Percentiles rank a stretch among this genome's conserved stretches.
Conservation (phyloP, 2,797 vertebrate species). For the Lophius americanus region DNA sequence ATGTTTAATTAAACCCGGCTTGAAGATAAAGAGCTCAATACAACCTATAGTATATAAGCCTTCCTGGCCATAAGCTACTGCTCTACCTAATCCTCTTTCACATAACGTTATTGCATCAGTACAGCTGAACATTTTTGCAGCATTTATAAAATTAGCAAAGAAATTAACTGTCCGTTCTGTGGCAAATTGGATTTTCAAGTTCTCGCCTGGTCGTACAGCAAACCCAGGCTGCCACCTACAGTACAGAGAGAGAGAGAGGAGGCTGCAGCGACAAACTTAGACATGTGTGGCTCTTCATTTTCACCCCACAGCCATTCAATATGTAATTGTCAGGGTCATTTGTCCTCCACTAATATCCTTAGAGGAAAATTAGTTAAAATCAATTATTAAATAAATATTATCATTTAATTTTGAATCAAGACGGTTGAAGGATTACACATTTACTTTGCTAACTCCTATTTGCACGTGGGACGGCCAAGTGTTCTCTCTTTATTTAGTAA, state of each 20-base stretch:
- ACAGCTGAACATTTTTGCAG: conserved; percentile 77
- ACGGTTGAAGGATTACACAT: conserved; percentile 52
- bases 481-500: conserved; percentile 25
- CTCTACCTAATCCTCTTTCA: conserved; percentile 81
- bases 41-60: conserved; percentile 82
- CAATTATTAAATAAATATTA: conserved; percentile 63
- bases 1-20: conserved; percentile 82
- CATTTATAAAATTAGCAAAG: conserved; percentile 86
- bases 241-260: conserved; percentile 65
- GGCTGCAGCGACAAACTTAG: conserved; percentile 42
- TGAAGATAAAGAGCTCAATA: conserved; percentile 80
- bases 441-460: conserved; percentile 27
- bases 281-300: conserved; percentile 64
- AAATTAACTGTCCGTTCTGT: conserved; percentile 83
- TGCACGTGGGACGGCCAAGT: conserved; percentile 11
- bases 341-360: conserved; percentile 51
- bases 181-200: conserved; percentile 81
- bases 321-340: conserved; percentile 44
- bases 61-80: conserved; percentile 77
- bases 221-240: conserved; percentile 85
- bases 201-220: conserved; percentile 66
- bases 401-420: conserved; percentile 59
- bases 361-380: conserved; percentile 62
- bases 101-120: conserved; percentile 80
- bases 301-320: conserved; percentile 45